Conservation (phyloP, 2,888 invertebrate genomes). For the Conchocele bisecta region DNA sequence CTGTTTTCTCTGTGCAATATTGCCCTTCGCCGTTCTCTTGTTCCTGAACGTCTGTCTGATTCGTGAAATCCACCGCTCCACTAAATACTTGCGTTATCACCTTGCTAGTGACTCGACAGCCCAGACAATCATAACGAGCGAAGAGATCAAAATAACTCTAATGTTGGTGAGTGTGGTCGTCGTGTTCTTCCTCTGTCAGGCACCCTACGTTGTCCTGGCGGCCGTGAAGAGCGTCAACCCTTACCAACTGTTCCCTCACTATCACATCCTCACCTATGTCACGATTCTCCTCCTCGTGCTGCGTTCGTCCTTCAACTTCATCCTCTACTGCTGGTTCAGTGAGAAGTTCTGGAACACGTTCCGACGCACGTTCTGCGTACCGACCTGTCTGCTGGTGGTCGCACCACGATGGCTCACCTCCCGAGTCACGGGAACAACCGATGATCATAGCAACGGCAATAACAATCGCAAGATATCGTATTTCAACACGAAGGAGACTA, state of each 20-base stretch:
- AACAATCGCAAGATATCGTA: slow-evolving; percentile 63
- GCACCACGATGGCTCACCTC: slow-evolving; percentile 34
- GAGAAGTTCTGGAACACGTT: slow-evolving; percentile 81
- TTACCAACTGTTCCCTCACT: slow-evolving; percentile 33
- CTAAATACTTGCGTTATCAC: slow-evolving; percentile 76
- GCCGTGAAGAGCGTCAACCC: slow-evolving; percentile 31
- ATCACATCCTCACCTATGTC: slow-evolving; percentile 43
- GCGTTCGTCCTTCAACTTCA: slow-evolving; percentile 80
- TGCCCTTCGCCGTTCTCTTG: slow-evolving; percentile 76
- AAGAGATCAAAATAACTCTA: slow-evolving; percentile 79
- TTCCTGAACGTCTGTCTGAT: slow-evolving; percentile 77
- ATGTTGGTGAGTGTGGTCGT: slow-evolving; percentile 80
- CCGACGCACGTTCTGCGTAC: slow-evolving; percentile 76
- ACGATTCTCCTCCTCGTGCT: slow-evolving; percentile 69
- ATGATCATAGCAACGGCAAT: slow-evolving; percentile 57
- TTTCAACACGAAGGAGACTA: no score
- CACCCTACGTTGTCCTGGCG: slow-evolving; percentile 72
- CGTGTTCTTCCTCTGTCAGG: slow-evolving; percentile 80
- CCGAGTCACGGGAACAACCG: slow-evolving; percentile 47
- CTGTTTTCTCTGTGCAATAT: slow-evolving; percentile 66
- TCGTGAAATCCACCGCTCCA: slow-evolving; percentile 78
- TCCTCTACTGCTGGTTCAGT: slow-evolving; percentile 82
- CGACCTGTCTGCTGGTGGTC: slow-evolving; percentile 50
- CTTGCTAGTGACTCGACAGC: slow-evolving; percentile 67
- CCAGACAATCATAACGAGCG: slow-evolving; percentile 72